phyloP scores from a whole-genome alignment of 1,140 invertebrate genomes.

The Drosophila navojoa region DNA sequence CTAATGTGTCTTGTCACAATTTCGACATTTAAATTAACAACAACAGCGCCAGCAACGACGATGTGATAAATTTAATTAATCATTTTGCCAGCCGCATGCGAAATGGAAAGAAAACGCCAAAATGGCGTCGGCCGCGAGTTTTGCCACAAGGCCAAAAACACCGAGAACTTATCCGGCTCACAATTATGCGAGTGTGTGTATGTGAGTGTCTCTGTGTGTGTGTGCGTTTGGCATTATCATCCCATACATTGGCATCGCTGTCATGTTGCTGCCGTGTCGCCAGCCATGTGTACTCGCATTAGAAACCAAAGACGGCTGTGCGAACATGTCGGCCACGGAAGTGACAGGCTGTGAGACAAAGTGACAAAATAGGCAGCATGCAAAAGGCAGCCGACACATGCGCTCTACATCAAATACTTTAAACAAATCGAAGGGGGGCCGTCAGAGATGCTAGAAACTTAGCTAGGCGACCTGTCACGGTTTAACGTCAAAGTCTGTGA shows the following conservation, averaged over 20 bases:
- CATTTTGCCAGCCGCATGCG: conserved; percentile 49
- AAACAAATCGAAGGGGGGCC: conserved; percentile 68
- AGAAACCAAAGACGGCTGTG: conserved; percentile 63
- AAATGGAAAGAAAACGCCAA: conserved; percentile 66
- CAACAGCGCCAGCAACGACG: conserved; percentile 55
- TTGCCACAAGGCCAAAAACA: conserved; percentile 49
- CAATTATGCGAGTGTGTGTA: background rate
- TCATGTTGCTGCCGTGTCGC: conserved; percentile 1
- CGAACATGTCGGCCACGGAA: conserved; percentile 54
- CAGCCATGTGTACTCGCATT: conserved; percentile 24
- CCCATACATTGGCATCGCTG: background rate
- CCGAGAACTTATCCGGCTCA: conserved; percentile 43
- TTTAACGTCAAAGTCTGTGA: background rate
- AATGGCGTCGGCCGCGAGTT: conserved; percentile 42
- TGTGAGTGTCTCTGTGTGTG: conserved; percentile 26
- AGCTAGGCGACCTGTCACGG: conserved; percentile 5
- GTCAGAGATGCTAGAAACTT: conserved; percentile 4
- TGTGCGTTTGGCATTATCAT: conserved; percentile 42
- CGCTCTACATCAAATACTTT: conserved; percentile 62
- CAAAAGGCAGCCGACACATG: conserved; percentile 44
- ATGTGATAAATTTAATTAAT: conserved; percentile 82
- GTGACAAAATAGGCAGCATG: conserved; percentile 56
- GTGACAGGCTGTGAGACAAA: conserved; percentile 45
- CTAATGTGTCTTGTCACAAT: conserved; percentile 75
- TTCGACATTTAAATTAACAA: conserved; percentile 78